These are phyloP conservation scores for Phasia obesa DNA, from an alignment of 2,888 invertebrate species.

Conservation along the genomic window DNA sequence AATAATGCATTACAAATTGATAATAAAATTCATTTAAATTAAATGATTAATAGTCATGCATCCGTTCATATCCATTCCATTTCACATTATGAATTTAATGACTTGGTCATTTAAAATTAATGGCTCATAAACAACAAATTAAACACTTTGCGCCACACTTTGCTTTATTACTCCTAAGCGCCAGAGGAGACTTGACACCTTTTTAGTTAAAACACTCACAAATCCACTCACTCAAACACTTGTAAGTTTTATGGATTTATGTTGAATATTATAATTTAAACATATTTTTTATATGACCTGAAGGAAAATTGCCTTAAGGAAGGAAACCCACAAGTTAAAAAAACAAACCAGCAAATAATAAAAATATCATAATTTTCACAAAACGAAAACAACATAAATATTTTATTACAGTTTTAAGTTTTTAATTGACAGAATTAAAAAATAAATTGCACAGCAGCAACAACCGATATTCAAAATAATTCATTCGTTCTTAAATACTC, in stretches of 20 bases:
- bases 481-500: too few relatives aligned
- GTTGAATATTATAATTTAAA: constrained; percentile 52
- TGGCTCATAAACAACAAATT: constrained; percentile 78
- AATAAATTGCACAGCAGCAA: constrained; percentile 28
- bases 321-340: constrained; percentile 32
- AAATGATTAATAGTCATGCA: constrained; percentile 34
- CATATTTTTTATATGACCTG: constrained; percentile 35
- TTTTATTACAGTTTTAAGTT: constrained; percentile 61
- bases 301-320: constrained; percentile 20
- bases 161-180: constrained; percentile 64
- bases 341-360: constrained; percentile 57
- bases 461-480: constrained; percentile 5
- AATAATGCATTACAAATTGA: too few relatives aligned
- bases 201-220: constrained; percentile 22
- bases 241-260: constrained; percentile 63
- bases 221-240: constrained; percentile 19
- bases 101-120: constrained; percentile 77
- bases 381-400: constrained; percentile 46
- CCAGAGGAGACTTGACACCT: constrained; percentile 66
- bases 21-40: constrained; percentile 21
- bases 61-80: not conserved
- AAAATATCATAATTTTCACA: constrained; percentile 52
- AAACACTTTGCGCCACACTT: constrained; percentile 76
- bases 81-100: constrained; percentile 40
- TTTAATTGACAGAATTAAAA: constrained; percentile 55